Conservation (phyloP, 2,888 invertebrate species). For the Actias luna region DNA sequence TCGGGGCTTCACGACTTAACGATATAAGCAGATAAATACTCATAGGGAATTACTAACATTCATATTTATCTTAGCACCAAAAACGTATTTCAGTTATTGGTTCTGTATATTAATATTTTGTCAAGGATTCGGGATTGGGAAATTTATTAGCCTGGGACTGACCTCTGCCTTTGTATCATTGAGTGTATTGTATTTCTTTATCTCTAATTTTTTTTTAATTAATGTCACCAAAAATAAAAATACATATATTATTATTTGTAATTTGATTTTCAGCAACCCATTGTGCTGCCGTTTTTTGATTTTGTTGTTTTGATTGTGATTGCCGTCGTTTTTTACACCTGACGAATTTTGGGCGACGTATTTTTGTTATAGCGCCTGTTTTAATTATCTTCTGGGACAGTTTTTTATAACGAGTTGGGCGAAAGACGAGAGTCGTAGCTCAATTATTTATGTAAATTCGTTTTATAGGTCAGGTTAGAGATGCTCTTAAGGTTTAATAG, state of each 20-base stretch:
- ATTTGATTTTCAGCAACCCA: too few relatives aligned
- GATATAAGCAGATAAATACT: neutral
- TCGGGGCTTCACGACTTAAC: neutral
- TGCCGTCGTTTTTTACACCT: conserved; percentile 13
- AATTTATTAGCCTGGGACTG: neutral
- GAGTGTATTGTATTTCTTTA: neutral
- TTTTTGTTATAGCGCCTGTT: conserved; percentile 6
- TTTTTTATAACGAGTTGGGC: neutral
- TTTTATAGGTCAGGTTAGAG: neutral
- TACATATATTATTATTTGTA: too few relatives aligned
- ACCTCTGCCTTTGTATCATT: neutral
- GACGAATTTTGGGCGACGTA: neutral
- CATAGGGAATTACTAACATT: neutral
- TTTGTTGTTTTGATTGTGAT: neutral
- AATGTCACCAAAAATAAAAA: neutral
- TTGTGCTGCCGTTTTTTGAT: too few relatives aligned
- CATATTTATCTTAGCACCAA: neutral
- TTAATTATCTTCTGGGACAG: conserved; percentile 7
- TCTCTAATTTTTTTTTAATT: neutral
- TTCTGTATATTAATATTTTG: neutral
- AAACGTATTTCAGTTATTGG: neutral
- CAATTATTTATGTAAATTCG: neutral
- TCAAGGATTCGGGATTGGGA: neutral
- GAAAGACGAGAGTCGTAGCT: neutral
- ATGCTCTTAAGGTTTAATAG: neutral